A percentile compares a stretch with the other conserved stretches of the same genome.
These are phyloP conservation scores for Acanthurus leucopareius DNA, from an alignment of 2,797 vertebrate species.

Conservation along the genomic window DNA sequence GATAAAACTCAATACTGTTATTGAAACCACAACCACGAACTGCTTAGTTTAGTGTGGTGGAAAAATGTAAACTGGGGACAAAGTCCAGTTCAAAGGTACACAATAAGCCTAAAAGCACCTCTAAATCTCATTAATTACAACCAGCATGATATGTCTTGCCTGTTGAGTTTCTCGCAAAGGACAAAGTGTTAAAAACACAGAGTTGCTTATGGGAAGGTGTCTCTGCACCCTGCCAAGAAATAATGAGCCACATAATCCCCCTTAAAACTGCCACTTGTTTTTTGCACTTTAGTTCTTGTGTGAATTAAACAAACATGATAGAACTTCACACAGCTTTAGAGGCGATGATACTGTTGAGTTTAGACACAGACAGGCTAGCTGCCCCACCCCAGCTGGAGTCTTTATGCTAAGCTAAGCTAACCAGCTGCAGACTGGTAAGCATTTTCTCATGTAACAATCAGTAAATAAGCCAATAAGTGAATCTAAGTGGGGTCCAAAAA, in stretches of 20 bases:
- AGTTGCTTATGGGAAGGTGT: background rate
- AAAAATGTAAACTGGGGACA: slow-evolving; percentile 4
- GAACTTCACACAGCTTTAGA: background rate
- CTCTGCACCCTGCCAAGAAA: background rate
- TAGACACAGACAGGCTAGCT: no score
- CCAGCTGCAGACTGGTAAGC: no score
- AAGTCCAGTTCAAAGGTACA: background rate
- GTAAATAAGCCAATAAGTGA: no score
- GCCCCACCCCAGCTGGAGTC: no score
- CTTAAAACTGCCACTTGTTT: background rate
- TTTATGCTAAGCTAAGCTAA: no score
- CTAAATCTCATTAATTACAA: background rate
- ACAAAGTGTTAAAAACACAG: background rate
- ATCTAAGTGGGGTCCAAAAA: no score
- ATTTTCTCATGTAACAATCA: no score
- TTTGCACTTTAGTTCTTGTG: background rate
- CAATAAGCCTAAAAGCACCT: background rate
- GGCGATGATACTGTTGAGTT: background rate
- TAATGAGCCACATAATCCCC: background rate
- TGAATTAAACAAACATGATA: background rate
- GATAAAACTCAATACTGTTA: no score
- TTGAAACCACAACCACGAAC: background rate
- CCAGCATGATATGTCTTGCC: no score
- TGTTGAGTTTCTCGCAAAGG: background rate
- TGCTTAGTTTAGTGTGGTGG: background rate